Evolutionary conservation across 2,113 vertebrate genomes (phyloP).

Genomic region (Notarius quadriscutis): DNA sequence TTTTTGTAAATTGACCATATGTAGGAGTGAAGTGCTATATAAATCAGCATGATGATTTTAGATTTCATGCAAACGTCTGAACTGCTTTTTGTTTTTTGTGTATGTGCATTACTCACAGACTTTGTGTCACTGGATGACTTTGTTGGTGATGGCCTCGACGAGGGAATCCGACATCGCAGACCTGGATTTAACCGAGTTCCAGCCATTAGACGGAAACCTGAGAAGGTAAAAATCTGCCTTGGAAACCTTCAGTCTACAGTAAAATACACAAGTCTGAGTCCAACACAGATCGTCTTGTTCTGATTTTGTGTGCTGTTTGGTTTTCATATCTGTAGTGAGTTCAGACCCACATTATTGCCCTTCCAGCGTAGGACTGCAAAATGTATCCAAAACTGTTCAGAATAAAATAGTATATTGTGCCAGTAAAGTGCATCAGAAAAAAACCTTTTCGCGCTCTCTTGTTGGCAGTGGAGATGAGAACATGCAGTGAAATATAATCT

Average conservation of each 20-base stretch:
- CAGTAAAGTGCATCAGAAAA: not conserved
- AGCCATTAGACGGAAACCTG: constrained; percentile 67
- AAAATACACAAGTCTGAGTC: not conserved
- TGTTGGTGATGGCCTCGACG: constrained; percentile 71
- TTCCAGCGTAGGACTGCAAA: not conserved
- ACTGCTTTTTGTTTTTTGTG: not conserved
- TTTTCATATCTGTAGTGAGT: not conserved
- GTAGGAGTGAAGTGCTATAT: too few species aligned
- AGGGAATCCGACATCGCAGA: constrained; percentile 71
- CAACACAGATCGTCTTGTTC: not conserved
- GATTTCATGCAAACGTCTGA: not conserved
- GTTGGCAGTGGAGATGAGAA: not conserved
- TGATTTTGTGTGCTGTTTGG: not conserved
- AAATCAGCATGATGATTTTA: not conserved
- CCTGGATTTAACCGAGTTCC: constrained; percentile 67
- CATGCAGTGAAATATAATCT: not conserved
- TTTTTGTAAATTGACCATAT: not conserved
- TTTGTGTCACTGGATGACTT: constrained; percentile 72
- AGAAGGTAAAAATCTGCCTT: constrained; percentile 65
- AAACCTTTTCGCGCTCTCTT: not conserved
- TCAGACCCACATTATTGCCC: not conserved
- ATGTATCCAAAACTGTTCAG: not conserved
- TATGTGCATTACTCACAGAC: constrained; percentile 43
- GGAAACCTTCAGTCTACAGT: not conserved
- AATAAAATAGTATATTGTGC: too few species aligned